A percentile compares a stretch with the other conserved stretches of the same genome.
Conservation (phyloP, 1,140 invertebrate species). For the Callitettix versicolor region DNA sequence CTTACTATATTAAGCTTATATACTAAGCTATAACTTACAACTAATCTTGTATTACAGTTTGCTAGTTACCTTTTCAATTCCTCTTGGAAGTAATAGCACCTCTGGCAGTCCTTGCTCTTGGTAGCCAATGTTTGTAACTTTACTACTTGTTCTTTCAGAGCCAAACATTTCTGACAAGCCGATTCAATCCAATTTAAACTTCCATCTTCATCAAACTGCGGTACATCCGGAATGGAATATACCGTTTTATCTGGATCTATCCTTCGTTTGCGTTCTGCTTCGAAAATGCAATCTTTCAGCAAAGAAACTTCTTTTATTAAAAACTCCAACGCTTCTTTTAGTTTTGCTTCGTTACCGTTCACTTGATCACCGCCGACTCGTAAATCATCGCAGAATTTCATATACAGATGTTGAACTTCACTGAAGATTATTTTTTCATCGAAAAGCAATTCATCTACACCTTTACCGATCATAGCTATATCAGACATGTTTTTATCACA, state of each 20-base stretch:
- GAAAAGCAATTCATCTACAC: constrained; percentile 19
- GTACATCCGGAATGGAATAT: neutral
- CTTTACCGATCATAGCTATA: constrained; percentile 11
- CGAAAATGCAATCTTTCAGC: constrained; percentile 17
- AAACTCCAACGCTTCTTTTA: constrained; percentile 21
- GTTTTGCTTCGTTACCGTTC: constrained; percentile 16
- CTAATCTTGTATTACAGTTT: too few relatives aligned
- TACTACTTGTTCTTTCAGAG: constrained; percentile 22
- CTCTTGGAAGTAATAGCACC: constrained; percentile 46
- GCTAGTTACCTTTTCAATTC: constrained; percentile 37
- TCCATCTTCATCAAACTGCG: constrained; percentile 2
- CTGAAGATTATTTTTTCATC: constrained; percentile 35
- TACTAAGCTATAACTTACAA: too few relatives aligned
- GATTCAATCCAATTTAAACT: constrained; percentile 21
- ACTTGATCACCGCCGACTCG: constrained; percentile 5
- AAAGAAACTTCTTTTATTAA: constrained; percentile 20
- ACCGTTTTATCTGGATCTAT: neutral
- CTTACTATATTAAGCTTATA: too few relatives aligned
- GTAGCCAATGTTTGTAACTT: constrained; percentile 21
- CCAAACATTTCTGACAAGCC: constrained; percentile 21
- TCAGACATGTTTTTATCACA: too few relatives aligned
- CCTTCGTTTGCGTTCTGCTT: constrained; percentile 14
- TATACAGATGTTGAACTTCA: constrained; percentile 49
- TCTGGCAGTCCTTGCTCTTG: constrained; percentile 36
- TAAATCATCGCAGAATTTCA: constrained; percentile 42